Evolutionary conservation across 2,113 vertebrate genomes (phyloP), one percentile per base, ranked within the genome.

Genomic region (Opisthocomus hoazin): DNA sequence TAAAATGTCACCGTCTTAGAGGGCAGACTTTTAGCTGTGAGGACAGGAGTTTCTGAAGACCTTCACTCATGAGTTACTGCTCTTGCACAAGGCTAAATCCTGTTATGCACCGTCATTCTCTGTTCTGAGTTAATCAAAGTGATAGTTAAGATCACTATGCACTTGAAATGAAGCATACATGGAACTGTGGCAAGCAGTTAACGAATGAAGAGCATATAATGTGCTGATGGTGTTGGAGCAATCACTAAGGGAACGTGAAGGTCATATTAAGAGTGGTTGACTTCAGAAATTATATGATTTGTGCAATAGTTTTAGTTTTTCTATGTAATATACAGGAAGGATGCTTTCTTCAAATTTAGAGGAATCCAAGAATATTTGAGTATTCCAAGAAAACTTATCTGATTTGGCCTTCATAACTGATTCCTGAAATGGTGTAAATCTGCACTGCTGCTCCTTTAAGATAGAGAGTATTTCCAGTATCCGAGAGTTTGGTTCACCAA

Each of bases 1-100:
- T 80, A 66, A 91, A 96, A 92, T 86, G 63, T 90, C 90, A 88
- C 60, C 61, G 88, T 23, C 43, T 77, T 91, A 87, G 57, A 94
- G 84, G 77, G 57, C 70, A 89, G 70, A 63, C 15, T 91, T 95
- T 78, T 50, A 84, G 27, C 66, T 85, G 32, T 48, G 87, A 94
- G 78, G 63, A 88, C 56, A 88, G 37, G 43, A 74, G 43, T 58
- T 86, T 86, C 51, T 81, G 68, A 92, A 68, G 66, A 92, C 76
- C 21, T 91, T 87, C 54, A 24, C 30, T 94, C 45, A 78, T 75
- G 92, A 71, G 48, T 87, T 91, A 75, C 48, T 65, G 66, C 66
- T 83, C 80, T 29, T 76, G 57, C 21, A 65, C 71, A 84, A 85
- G 68, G 87, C 80, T 90, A 77, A 93, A 92, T 54, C 45, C 16